These are phyloP conservation scores for Takifugu flavidus DNA, from an alignment of 2,113 vertebrate genomes.

Conservation along the genomic window DNA sequence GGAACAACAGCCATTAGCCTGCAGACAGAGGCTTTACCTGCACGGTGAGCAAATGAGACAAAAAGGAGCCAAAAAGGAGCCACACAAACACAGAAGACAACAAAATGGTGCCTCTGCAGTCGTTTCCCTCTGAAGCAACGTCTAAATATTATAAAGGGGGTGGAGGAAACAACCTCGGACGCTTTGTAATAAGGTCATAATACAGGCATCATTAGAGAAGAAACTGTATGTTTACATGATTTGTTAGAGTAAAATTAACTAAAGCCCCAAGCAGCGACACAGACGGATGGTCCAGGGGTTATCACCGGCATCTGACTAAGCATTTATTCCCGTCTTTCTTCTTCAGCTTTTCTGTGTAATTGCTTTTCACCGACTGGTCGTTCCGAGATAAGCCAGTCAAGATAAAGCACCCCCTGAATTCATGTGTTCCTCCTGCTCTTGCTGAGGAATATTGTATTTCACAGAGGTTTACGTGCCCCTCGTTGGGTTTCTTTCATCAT, in stretches of 20 bases:
- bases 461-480: slow-evolving; percentile 32
- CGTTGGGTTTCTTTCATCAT: slow-evolving; percentile 38
- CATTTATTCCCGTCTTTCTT: slow-evolving; percentile 49
- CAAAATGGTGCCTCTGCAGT: neutral
- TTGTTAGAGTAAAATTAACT: neutral
- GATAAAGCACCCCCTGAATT: slow-evolving; percentile 46
- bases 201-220: too few species aligned
- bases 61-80: neutral
- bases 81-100: neutral
- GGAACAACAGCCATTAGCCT: neutral
- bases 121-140: neutral
- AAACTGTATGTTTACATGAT: too few species aligned
- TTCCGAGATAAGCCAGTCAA: slow-evolving; percentile 28
- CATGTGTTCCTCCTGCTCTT: slow-evolving; percentile 2
- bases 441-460: slow-evolving; percentile 33
- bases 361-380: slow-evolving; percentile 30
- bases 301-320: slow-evolving; percentile 24
- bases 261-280: neutral
- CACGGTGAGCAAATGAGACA: neutral
- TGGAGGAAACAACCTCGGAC: too few species aligned
- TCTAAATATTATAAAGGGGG: neutral
- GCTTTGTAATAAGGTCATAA: too few species aligned
- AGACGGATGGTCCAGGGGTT: slow-evolving; percentile 26
- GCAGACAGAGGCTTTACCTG: neutral
- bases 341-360: slow-evolving; percentile 44